These are phyloP conservation scores for Drosophila stalkeri DNA, from an alignment of 2,888 invertebrate species.

Conservation along the genomic window DNA sequence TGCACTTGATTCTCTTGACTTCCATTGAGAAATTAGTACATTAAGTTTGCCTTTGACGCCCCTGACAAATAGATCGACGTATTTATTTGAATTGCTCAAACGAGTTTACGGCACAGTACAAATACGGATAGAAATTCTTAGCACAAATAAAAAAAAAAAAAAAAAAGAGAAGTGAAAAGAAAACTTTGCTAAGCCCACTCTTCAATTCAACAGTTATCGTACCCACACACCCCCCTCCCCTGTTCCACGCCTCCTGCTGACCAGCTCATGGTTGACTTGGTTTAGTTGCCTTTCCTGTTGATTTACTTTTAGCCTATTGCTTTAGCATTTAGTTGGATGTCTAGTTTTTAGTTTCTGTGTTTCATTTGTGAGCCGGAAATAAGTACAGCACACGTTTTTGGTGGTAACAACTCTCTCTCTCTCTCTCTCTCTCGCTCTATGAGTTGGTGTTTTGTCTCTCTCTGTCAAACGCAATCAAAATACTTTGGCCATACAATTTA, in stretches of 20 bases:
- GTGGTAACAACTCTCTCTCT: conserved; percentile 9
- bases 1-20: conserved; percentile 61
- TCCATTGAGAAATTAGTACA: conserved; percentile 84
- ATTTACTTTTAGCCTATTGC: conserved; percentile 78
- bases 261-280: conserved; percentile 35
- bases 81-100: conserved; percentile 76
- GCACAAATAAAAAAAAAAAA: not conserved
- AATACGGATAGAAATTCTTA: conserved; percentile 18
- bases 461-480: conserved; percentile 71
- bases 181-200: conserved; percentile 56
- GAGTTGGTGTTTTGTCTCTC: not conserved
- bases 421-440: not conserved
- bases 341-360: conserved; percentile 45
- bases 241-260: not conserved
- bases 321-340: conserved; percentile 68
- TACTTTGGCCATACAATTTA: conserved; percentile 80
- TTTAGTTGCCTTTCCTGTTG: conserved; percentile 69
- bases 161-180: conserved; percentile 40
- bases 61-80: conserved; percentile 69
- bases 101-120: conserved; percentile 53
- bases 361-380: conserved; percentile 75
- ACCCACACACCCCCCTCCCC: not conserved
- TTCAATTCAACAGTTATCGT: conserved; percentile 30
- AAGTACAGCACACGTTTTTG: conserved; percentile 71
- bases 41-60: conserved; percentile 79